Percentiles rank a stretch among this genome's conserved stretches.
These are phyloP conservation scores for Aphelenchoides besseyi DNA, from an alignment of 1,140 invertebrate species.

Conservation along the genomic window DNA sequence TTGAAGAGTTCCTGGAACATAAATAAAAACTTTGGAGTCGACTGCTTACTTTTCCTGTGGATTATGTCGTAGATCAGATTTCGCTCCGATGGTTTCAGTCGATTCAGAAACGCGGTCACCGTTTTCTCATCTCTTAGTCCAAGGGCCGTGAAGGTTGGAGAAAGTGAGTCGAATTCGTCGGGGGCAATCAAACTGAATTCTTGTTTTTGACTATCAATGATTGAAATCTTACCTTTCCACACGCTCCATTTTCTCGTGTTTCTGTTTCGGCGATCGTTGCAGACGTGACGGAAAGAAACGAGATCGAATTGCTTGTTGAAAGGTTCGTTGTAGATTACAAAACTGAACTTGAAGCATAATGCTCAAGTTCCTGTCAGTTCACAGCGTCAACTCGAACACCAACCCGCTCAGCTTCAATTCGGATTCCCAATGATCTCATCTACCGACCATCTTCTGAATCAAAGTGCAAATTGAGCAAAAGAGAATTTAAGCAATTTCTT, in stretches of 20 bases:
- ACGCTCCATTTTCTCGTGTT: background rate
- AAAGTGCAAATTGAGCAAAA: too few relatives aligned
- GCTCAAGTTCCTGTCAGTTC: too few relatives aligned
- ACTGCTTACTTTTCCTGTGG: conserved; percentile 15
- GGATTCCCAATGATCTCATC: too few relatives aligned
- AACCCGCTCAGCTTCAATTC: too few relatives aligned
- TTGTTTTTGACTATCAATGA: background rate
- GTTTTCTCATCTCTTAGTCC: conserved; percentile 25
- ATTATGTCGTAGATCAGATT: conserved; percentile 35
- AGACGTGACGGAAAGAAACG: background rate
- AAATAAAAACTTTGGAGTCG: background rate
- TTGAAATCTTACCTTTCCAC: background rate
- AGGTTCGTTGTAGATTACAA: background rate
- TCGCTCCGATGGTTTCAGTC: conserved; percentile 23
- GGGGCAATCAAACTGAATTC: background rate
- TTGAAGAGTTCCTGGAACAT: conserved; percentile 10
- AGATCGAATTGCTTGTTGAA: background rate
- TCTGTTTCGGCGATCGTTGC: background rate
- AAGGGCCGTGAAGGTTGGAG: conserved; percentile 15
- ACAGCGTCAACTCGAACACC: too few relatives aligned
- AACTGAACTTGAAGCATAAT: background rate
- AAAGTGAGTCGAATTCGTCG: conserved; percentile 9
- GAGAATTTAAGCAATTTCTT: too few relatives aligned
- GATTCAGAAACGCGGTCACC: conserved; percentile 22
- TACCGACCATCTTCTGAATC: too few relatives aligned